Base-by-base conservation (phyloP, 2,888 invertebrate species). In the Buathra laborator region DNA sequence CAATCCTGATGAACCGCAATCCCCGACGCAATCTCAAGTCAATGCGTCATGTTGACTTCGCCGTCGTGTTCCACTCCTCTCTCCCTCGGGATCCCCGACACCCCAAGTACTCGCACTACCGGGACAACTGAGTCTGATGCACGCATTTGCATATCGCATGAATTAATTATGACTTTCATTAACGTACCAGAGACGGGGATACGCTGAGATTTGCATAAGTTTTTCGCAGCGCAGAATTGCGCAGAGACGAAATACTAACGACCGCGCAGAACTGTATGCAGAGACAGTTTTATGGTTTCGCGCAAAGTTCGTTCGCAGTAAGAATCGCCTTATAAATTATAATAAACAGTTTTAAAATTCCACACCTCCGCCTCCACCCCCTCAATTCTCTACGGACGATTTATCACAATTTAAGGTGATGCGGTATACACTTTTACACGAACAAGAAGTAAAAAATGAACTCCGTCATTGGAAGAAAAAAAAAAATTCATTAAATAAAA, bases 161-260 rank as follows among this genome's bases (percentile, higher is more conserved):
- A 75, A 81, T 81, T 84, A 81, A 81, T 84, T 84, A 84, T 84
- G 67, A 81, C 46, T 84, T 84, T 81, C 78, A 84, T 84, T 81
- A 81, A 77, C 71, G 53, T 43, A 14, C 43, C 43, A 71, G 29
- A 66, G 51, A 24, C 37, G 14, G 29, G 32, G 37, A 10, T 43
- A 19, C 16, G 43, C 5, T 14, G 43, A 66, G 43, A 43, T 66
- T 66, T 43, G 66, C 66, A 66, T 66, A 66, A 2, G 62, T 62
- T 12, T 32, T 29, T 32, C 62, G 32, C 62, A 14, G 6, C 59
- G 29, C 3, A 14, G 29, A 59, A 59, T 29, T 24, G 6, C 14
- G 9, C 29, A 9, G 5, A 62, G 62, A 29, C 19, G 62, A 62
- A 59, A 32, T 24, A 32, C 29, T 32, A 14, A 3, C 29, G 10